A percentile compares a stretch with the other conserved stretches of the same genome.
Evolutionary conservation across 2,888 invertebrate genomes (phyloP).

Genomic region (Branchipolynoe longqiensis): DNA sequence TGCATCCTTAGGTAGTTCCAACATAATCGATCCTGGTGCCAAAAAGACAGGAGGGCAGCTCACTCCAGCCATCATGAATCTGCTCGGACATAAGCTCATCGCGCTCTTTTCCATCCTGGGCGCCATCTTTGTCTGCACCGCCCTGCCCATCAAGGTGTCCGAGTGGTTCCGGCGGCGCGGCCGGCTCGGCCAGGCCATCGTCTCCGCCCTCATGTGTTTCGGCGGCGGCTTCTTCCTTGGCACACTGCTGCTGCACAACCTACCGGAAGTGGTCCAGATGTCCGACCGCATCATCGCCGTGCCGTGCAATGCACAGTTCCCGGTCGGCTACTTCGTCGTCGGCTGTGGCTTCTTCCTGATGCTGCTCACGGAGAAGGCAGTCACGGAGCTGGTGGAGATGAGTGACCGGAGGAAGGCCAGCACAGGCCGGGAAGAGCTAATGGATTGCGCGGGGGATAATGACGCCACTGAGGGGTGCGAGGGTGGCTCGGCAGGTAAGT

Average conservation of each 20-base stretch:
- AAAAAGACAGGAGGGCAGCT: no score
- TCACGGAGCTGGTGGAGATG: slow-evolving; percentile 2
- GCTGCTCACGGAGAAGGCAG: slow-evolving; percentile 58
- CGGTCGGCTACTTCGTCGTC: slow-evolving; percentile 60
- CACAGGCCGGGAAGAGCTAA: no score
- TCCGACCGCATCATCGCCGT: slow-evolving; percentile 38
- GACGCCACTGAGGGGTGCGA: neutral
- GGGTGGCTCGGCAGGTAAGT: neutral
- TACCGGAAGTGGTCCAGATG: slow-evolving; percentile 58
- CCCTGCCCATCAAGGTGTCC: slow-evolving; percentile 61
- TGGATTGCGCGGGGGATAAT: no score
- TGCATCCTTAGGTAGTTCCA: no score
- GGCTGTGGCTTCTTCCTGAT: slow-evolving; percentile 63
- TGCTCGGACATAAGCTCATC: slow-evolving; percentile 25
- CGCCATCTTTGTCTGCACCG: slow-evolving; percentile 23
- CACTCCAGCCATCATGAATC: slow-evolving; percentile 31
- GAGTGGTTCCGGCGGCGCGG: slow-evolving; percentile 60
- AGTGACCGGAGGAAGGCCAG: neutral
- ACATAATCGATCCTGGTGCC: no score
- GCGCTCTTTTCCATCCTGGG: slow-evolving; percentile 26
- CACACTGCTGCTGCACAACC: slow-evolving; percentile 58
- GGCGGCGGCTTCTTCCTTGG: slow-evolving; percentile 65
- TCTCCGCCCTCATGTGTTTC: slow-evolving; percentile 62
- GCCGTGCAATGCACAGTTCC: slow-evolving; percentile 58
- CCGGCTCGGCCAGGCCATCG: slow-evolving; percentile 44